These are phyloP conservation scores for Hucho hucho DNA, from an alignment of 2,113 vertebrate genomes.

Conservation along the genomic window DNA sequence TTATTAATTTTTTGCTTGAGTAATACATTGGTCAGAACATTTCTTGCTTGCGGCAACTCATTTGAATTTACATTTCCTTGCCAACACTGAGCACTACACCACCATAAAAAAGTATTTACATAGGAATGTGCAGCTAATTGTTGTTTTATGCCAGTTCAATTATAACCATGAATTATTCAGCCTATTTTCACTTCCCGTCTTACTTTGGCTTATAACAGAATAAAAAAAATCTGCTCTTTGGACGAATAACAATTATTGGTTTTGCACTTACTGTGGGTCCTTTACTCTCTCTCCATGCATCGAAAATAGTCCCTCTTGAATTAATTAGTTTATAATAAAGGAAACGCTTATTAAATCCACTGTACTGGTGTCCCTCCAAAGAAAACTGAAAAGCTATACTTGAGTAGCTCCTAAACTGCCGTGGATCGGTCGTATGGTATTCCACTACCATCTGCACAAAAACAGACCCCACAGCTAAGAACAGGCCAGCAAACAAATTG, in stretches of 20 bases:
- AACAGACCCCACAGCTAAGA: background rate
- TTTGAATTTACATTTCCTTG: background rate
- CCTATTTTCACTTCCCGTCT: conserved; percentile 18
- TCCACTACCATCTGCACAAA: conserved; percentile 1
- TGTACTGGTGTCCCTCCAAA: background rate
- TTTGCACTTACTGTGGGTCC: conserved; percentile 9
- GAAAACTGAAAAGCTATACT: conserved; percentile 15
- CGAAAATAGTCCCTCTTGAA: conserved; percentile 19
- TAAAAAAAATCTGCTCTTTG: background rate
- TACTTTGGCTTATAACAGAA: too few relatives aligned
- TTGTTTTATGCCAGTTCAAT: conserved; percentile 12
- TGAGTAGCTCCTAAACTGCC: background rate
- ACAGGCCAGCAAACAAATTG: background rate
- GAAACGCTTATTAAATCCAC: conserved; percentile 5
- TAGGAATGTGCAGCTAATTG: conserved; percentile 17
- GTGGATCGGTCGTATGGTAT: background rate
- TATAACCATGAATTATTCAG: conserved; percentile 15
- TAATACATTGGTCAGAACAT: background rate
- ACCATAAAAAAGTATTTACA: background rate
- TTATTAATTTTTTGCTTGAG: background rate
- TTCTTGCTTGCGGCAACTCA: background rate
- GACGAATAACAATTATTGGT: conserved; percentile 17
- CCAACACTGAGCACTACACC: background rate
- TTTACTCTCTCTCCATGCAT: conserved; percentile 8
- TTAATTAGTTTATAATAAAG: conserved; percentile 23